Evolutionary conservation across 2,113 vertebrate species (phyloP).

Genomic region (Ciconia stormi): DNA sequence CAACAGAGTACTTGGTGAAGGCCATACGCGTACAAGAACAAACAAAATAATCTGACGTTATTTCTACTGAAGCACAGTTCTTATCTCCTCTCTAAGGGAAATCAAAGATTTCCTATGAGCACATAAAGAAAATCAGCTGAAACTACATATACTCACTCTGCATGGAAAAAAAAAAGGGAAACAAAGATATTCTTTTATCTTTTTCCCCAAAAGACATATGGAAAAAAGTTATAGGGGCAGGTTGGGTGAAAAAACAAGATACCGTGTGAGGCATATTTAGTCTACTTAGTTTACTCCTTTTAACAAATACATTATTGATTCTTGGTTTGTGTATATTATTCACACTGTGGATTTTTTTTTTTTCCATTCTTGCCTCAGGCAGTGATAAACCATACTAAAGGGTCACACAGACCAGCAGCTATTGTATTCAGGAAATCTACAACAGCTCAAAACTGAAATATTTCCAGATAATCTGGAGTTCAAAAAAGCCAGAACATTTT

Average conservation of each 20-base stretch:
- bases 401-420: not conserved
- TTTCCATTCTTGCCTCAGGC: not conserved
- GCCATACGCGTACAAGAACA: not conserved
- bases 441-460: not conserved
- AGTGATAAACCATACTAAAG: not conserved
- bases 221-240: not conserved
- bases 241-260: not conserved
- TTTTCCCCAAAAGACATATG: not conserved
- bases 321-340: constrained; percentile 7
- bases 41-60: constrained; percentile 25
- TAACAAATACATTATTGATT: constrained; percentile 43
- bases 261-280: not conserved
- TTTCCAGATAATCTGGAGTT: not conserved
- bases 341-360: not conserved
- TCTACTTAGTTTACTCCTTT: not conserved
- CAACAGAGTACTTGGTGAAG: constrained; percentile 5
- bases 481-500: not conserved
- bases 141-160: not conserved
- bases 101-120: constrained; percentile 32
- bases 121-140: not conserved
- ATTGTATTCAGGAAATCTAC: not conserved
- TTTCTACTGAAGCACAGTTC: not conserved
- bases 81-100: constrained; percentile 7
- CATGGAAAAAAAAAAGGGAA: not conserved
- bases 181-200: not conserved